These are phyloP conservation scores for Drosophila seguyi DNA, from an alignment of 1,140 invertebrate species.

Conservation along the genomic window DNA sequence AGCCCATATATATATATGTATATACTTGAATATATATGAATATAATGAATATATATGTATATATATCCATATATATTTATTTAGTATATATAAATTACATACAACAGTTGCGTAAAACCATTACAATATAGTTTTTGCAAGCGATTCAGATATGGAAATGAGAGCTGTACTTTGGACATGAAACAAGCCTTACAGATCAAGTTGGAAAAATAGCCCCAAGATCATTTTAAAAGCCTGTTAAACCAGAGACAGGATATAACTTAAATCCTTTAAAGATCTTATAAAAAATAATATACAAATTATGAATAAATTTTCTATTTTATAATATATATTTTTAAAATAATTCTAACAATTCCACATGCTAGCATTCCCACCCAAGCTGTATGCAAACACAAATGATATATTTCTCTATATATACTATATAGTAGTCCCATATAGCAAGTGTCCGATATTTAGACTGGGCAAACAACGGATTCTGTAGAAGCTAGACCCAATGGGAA, in stretches of 20 bases:
- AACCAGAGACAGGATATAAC: too few relatives aligned
- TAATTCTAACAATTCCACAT: not conserved
- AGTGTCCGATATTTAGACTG: conserved; percentile 39
- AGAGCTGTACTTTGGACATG: conserved; percentile 34
- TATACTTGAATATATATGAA: not conserved
- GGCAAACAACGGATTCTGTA: conserved; percentile 19
- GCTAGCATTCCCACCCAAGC: not conserved
- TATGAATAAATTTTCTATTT: not conserved
- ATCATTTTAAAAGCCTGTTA: not conserved
- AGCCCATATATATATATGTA: not conserved
- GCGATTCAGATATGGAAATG: conserved; percentile 30
- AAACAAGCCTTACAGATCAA: conserved; percentile 1
- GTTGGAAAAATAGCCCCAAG: not conserved
- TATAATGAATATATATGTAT: too few relatives aligned
- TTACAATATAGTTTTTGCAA: conserved; percentile 27
- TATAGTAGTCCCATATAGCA: conserved; percentile 12
- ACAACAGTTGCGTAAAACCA: conserved; percentile 17
- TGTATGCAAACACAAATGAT: conserved; percentile 4
- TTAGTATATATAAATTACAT: not conserved
- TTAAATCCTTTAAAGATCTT: not conserved
- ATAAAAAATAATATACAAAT: not conserved
- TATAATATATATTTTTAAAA: not conserved
- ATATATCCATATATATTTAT: not conserved
- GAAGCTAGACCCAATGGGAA: conserved; percentile 11
- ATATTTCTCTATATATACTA: conserved; percentile 1